phyloP scores from a whole-genome alignment of 2,797 vertebrate genomes.

The Hozukius guyotensis region DNA sequence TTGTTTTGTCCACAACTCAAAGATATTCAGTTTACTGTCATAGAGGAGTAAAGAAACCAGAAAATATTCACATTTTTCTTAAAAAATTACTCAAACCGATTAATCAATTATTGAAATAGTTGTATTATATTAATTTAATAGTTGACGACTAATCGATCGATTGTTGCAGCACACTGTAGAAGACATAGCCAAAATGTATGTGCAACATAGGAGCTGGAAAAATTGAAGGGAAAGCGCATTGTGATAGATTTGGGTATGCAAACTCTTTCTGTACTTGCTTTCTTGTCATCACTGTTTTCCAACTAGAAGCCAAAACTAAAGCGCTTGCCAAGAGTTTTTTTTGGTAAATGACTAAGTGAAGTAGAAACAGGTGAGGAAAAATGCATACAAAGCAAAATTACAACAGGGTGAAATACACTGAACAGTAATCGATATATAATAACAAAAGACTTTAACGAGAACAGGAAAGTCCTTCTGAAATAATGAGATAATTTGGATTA shows the following conservation, averaged over 20 bases:
- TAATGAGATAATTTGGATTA: neutral
- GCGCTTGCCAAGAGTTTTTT: neutral
- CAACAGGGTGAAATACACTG: neutral
- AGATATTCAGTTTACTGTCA: no score
- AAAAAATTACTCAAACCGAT: no score
- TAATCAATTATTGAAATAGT: accelerated
- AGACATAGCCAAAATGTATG: neutral
- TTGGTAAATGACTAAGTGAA: neutral
- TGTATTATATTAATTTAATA: no score
- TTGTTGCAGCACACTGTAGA: neutral
- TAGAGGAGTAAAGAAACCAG: no score
- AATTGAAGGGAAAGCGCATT: neutral
- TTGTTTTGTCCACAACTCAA: no score
- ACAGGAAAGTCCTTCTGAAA: neutral
- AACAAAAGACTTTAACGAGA: neutral
- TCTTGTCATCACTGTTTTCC: neutral
- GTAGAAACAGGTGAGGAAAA: neutral
- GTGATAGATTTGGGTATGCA: neutral
- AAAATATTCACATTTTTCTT: no score
- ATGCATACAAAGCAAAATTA: neutral
- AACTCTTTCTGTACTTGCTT: neutral
- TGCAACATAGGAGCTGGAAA: neutral
- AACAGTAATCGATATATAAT: neutral
- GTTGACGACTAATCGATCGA: no score
- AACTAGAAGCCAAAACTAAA: neutral